Percentiles rank a stretch among this genome's conserved stretches.
These are phyloP conservation scores for Halcyon malimbica DNA, from an alignment of 2,113 vertebrate species.

Conservation along the genomic window DNA sequence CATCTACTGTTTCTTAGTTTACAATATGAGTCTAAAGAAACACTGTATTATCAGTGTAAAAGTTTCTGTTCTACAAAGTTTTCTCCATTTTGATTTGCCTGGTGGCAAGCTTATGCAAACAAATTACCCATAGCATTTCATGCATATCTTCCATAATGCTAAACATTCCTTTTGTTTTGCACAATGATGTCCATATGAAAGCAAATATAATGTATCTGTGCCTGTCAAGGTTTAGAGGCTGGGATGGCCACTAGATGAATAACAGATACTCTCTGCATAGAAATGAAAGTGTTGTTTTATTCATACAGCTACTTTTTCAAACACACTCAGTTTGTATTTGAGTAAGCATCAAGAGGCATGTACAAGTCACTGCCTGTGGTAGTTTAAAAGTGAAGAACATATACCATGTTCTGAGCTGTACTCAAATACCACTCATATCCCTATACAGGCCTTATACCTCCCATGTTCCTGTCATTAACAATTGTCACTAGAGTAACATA, in stretches of 20 bases:
- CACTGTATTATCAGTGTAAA: background rate
- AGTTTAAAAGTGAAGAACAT: background rate
- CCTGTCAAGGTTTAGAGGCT: no score
- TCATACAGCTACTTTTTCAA: background rate
- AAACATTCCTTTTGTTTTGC: background rate
- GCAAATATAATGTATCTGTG: background rate
- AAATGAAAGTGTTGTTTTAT: background rate
- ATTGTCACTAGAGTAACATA: background rate
- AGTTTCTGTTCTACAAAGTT: background rate
- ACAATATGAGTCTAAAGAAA: background rate
- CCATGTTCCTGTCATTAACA: background rate
- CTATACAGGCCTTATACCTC: background rate
- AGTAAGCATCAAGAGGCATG: background rate
- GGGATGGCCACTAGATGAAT: no score
- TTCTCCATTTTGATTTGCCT: background rate
- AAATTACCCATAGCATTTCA: background rate
- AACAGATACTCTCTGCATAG: background rate
- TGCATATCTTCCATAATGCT: background rate
- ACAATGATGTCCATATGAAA: constrained; percentile 3
- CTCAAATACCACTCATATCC: background rate
- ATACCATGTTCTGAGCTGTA: background rate
- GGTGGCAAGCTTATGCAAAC: background rate
- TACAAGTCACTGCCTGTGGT: background rate
- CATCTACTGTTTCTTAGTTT: background rate
- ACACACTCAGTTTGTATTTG: background rate